phyloP scores from a whole-genome alignment of 2,888 invertebrate species.

The Coenonympha arcania region DNA sequence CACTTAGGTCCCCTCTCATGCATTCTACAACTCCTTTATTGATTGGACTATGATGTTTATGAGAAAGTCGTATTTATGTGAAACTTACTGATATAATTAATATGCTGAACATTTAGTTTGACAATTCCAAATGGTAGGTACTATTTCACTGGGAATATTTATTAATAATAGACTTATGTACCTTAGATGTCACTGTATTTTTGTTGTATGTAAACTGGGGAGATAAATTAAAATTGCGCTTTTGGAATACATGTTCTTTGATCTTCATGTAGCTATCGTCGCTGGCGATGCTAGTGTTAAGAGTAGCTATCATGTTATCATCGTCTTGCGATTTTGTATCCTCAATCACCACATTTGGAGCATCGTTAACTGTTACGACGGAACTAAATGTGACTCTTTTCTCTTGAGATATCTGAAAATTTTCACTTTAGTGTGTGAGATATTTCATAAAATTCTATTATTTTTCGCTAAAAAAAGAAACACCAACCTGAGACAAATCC shows the following conservation, averaged over 20 bases:
- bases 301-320: slow-evolving; percentile 30
- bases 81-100: too few species aligned
- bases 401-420: slow-evolving; percentile 40
- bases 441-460: too few species aligned
- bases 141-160: neutral
- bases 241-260: slow-evolving; percentile 48
- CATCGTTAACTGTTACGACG: slow-evolving; percentile 5
- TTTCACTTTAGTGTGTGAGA: too few species aligned
- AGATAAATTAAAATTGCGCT: slow-evolving; percentile 54
- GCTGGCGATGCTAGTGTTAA: slow-evolving; percentile 36
- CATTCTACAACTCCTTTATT: too few species aligned
- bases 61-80: too few species aligned
- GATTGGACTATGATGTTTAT: too few species aligned
- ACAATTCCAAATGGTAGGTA: too few species aligned
- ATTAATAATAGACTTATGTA: slow-evolving; percentile 5
- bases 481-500: slow-evolving; percentile 40
- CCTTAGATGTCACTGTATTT: slow-evolving; percentile 40
- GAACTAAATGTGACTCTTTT: slow-evolving; percentile 37
- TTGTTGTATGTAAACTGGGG: slow-evolving; percentile 59
- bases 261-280: slow-evolving; percentile 20
- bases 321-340: slow-evolving; percentile 14
- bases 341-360: slow-evolving; percentile 2
- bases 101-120: too few species aligned
- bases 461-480: neutral
- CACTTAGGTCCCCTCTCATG: too few species aligned